A percentile compares a stretch with the other conserved stretches of the same genome.
Conservation (phyloP, 2,888 invertebrate species). For the Apamea crenata region DNA sequence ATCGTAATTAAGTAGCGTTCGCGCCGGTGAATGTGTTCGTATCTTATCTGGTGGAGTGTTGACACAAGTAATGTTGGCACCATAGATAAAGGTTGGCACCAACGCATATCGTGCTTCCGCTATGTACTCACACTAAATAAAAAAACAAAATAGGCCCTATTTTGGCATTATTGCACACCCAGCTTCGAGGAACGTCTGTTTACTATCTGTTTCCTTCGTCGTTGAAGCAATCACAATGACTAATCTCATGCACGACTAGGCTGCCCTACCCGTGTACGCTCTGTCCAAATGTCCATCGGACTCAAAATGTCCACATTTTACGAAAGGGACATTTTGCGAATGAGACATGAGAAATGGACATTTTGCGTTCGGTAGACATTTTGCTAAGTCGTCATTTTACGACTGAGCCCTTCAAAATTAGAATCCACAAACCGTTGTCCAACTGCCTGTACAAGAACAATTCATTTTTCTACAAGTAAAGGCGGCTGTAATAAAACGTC, state of each 20-base stretch:
- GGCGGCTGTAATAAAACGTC: neutral
- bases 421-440: neutral
- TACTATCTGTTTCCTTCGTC: conserved; percentile 18
- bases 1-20: conserved; percentile 5
- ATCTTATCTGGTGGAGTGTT: conserved; percentile 51
- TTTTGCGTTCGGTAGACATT: no score
- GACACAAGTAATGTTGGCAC: conserved; percentile 30
- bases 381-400: no score
- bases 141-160: no score
- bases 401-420: neutral
- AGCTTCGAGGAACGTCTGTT: no score
- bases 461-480: neutral
- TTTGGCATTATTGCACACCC: no score
- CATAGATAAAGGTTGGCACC: neutral
- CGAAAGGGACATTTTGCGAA: neutral
- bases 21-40: conserved; percentile 17
- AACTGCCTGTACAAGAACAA: neutral
- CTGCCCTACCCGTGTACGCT: neutral
- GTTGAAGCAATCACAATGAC: conserved; percentile 3
- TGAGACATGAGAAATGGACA: no score
- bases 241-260: neutral
- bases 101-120: neutral
- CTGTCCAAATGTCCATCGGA: neutral
- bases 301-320: neutral
- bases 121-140: neutral